Evolutionary conservation across 2,797 vertebrate species (phyloP), one percentile per base, ranked within the genome.

Genomic region (Alectoris magna): DNA sequence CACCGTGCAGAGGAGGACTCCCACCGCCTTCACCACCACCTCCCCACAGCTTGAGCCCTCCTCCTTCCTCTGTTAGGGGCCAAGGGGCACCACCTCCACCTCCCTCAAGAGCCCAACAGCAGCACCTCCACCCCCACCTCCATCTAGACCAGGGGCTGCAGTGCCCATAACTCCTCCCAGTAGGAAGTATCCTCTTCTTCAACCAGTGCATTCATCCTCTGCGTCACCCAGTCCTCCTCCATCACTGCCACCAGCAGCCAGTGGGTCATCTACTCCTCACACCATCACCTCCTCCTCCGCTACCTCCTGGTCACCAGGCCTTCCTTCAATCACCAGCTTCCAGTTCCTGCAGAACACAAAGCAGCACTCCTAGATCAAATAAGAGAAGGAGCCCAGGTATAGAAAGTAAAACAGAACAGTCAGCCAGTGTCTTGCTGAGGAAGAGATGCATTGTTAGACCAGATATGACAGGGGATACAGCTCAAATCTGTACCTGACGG

Each of bases 381-480:
- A 94, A 98, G 98, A 96, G 99, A 98, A 91, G 99, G 99, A 64
- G 97, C 98, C 56, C 98, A 99, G 91, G 98, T 99, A 79, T 99
- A 98, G 97, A 99, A 99, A 96, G 99, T 99, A 97, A 99, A 99
- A 95, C 99, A 98, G 95, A 99, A 98, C 97, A 97, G 97, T 96
- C 97, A 97, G 90, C 98, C 98, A 0, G 97, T 98, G 41, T 98
- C 99, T 49, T 98, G 97, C 97, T 98, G 97, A 8, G 99, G 99
- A 89, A 98, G 99, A 55, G 99, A 99, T 60, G 99, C 99, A 8
- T 98, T 99, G 84, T 98, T 99, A 96, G 99, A 99, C 98, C 99
- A 99, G 98, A 99, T 99, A 97, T 98, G 99, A 88, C 98, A 99
- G 97, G 99, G 99, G 79, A 99, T 99, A 97, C 98, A 99, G 96